Conservation (phyloP, 2,113 vertebrate species). For the Xiphophorus hellerii region DNA sequence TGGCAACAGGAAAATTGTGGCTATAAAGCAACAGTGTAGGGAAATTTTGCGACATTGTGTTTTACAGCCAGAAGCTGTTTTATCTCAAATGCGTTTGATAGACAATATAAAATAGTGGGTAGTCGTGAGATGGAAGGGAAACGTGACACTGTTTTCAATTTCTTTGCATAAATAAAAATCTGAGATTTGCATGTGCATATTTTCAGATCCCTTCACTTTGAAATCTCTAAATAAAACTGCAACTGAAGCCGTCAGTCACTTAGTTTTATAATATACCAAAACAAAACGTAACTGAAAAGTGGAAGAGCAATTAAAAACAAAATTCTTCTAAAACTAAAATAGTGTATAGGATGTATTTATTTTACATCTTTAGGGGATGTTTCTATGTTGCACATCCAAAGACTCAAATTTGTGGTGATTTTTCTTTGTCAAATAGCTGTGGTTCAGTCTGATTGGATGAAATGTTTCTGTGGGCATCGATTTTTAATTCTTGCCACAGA, state of each 20-base stretch:
- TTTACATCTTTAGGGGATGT: neutral
- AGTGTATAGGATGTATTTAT: neutral
- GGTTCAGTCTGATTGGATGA: neutral
- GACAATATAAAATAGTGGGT: neutral
- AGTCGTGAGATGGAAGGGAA: conserved; percentile 5
- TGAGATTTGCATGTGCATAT: neutral
- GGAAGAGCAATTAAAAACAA: too few relatives aligned
- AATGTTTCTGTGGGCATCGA: neutral
- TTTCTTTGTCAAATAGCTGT: neutral
- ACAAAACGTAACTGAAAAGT: neutral
- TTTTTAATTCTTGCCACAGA: neutral
- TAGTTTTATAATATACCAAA: too few relatives aligned
- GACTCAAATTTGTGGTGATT: neutral
- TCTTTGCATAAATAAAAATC: neutral
- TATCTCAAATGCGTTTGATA: too few relatives aligned
- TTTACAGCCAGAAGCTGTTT: neutral
- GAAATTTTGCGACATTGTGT: conserved; percentile 8
- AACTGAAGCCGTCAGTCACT: neutral
- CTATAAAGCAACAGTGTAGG: conserved; percentile 11
- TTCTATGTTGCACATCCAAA: neutral
- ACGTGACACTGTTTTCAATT: neutral
- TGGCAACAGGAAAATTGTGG: conserved; percentile 7
- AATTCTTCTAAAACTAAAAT: too few relatives aligned
- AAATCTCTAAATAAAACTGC: neutral
- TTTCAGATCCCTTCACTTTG: neutral